phyloP scores from a whole-genome alignment of 2,797 vertebrate genomes.

The Cyprinella venusta region DNA sequence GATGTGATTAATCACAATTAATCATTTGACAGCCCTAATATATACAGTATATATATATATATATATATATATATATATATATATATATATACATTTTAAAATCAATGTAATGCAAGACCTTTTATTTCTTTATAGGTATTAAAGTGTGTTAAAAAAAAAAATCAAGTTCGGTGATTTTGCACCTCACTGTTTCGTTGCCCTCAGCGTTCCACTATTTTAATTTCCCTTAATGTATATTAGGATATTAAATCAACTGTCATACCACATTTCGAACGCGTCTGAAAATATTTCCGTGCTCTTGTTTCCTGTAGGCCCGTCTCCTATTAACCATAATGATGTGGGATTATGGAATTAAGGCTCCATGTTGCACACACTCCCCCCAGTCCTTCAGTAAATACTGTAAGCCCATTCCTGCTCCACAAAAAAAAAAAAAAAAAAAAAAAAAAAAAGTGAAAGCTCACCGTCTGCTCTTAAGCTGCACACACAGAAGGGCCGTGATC shows the following conservation, averaged over 20 bases:
- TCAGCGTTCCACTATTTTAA: not conserved
- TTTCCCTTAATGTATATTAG: not conserved
- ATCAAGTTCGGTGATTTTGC: no score
- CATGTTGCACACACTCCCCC: conserved; percentile 86
- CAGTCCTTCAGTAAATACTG: conserved; percentile 87
- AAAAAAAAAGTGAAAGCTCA: conserved; percentile 85
- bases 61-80: no score
- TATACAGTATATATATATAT: no score
- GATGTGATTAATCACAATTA: no score
- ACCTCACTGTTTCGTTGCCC: not conserved
- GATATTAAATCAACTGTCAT: conserved; percentile 23
- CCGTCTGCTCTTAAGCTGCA: conserved; percentile 86
- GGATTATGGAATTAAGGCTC: conserved; percentile 89
- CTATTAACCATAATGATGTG: conserved; percentile 85
- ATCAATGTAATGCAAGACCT: not conserved
- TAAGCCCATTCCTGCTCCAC: conserved; percentile 84
- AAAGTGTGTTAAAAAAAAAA: no score
- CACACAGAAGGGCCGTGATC: conserved; percentile 84
- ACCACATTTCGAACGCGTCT: conserved; percentile 77
- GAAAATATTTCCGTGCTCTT: conserved; percentile 78
- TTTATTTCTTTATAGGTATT: not conserved
- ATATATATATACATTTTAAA: not conserved
- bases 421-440: conserved; percentile 88
- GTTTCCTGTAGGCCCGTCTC: conserved; percentile 82
- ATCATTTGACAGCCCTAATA: no score